Base-by-base conservation (phyloP, 1,140 invertebrate genomes). In the Andricus grossulariae region DNA sequence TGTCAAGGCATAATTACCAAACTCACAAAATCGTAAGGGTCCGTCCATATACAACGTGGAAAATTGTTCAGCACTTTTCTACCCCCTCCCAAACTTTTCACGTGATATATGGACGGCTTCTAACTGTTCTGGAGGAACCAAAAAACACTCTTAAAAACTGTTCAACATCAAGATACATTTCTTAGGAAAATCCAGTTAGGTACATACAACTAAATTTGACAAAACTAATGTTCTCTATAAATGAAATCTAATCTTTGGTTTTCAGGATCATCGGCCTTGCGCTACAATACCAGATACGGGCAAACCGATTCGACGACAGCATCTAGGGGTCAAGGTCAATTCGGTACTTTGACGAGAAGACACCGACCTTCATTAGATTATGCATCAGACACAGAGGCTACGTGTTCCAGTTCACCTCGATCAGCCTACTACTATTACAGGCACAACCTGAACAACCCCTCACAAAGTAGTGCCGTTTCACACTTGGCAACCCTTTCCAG, bases 361-460 rank as follows among this genome's bases (percentile, higher is more conserved):
- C 94, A 96, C 82, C 92, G 96, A 78, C 93, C 94, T 25, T 95
- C 95, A 60, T 91, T 97, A 80, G 97, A 97, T 90, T 98, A 97
- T 88, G 97, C 96, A 50, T 98, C 97, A 16, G 98, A 99, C 87
- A 98, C 98, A 0, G 98, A 99, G 92, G 96, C 97, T 2, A 95
- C 95, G 0, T 95, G 95, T 78, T 91, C 92, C 11, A 91, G 91
- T 32, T 96, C 95, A 18, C 94, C 95, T 18, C 93, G 95, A 77
- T 94, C 95, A 52, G 95, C 94, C 51, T 96, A 96, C 86, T 96
- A 96, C 85, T 96, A 95, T 86, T 95, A 95, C 84, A 93, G 93
- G 88, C 92, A 93, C 60, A 91, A 93, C 76, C 82, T 90, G 79
- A 88, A 84, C 71, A 90, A 91, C 83, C 87, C 89, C 25, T 72